These are phyloP conservation scores for Hermetia illucens DNA, from an alignment of 1,140 invertebrate genomes.

Conservation along the genomic window DNA sequence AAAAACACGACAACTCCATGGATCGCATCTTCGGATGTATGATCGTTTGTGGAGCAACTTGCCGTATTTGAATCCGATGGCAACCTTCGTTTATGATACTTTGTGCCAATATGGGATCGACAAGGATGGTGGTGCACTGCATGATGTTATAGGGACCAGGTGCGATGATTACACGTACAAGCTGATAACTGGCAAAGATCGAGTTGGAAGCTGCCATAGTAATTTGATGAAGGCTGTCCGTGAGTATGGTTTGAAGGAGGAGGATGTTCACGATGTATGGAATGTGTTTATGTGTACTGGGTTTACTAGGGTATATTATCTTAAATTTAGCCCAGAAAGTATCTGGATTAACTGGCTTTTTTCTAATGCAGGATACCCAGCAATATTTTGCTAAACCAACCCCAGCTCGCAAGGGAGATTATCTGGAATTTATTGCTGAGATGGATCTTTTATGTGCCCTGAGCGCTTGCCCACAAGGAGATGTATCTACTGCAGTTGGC, in stretches of 20 bases:
- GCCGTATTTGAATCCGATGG: slow-evolving; percentile 34
- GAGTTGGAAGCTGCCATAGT: slow-evolving; percentile 32
- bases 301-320: slow-evolving; percentile 19
- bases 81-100: slow-evolving; percentile 34
- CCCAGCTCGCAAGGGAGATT: slow-evolving; percentile 34
- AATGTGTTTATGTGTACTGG: slow-evolving; percentile 39
- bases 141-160: slow-evolving; percentile 34
- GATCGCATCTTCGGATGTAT: slow-evolving; percentile 29
- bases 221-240: slow-evolving; percentile 31
- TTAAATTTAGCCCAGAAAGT: neutral
- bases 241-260: slow-evolving; percentile 29
- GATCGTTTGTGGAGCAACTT: slow-evolving; percentile 35
- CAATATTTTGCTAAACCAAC: slow-evolving; percentile 36
- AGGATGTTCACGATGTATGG: slow-evolving; percentile 37
- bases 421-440: slow-evolving; percentile 36
- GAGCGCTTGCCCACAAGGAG: slow-evolving; percentile 33
- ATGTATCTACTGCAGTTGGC: slow-evolving; percentile 32
- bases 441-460: slow-evolving; percentile 35
- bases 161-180: slow-evolving; percentile 36
- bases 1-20: slow-evolving; percentile 34
- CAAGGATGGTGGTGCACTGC: slow-evolving; percentile 32
- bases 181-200: slow-evolving; percentile 30
- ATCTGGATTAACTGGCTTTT: neutral
- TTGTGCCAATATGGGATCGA: slow-evolving; percentile 32
- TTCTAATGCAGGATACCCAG: slow-evolving; percentile 22